A percentile compares a stretch with the other conserved stretches of the same genome.
Evolutionary conservation across 2,888 invertebrate genomes (phyloP).

Genomic region (Tiliacea citrago): DNA sequence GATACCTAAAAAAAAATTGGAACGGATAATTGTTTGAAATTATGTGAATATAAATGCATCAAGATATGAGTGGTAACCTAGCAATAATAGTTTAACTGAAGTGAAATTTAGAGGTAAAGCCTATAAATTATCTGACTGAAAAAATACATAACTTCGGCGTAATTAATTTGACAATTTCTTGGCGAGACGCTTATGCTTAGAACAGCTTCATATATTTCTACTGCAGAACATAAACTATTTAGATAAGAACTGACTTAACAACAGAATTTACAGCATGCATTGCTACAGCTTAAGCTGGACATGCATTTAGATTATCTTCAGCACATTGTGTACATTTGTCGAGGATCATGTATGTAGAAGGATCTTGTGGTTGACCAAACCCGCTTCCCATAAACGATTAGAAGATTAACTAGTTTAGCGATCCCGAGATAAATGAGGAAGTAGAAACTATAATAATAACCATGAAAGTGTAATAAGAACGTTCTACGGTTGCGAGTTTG

Average conservation of each 20-base stretch:
- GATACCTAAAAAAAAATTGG: too few species aligned
- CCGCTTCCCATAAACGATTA: background rate
- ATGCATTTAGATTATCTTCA: constrained; percentile 16
- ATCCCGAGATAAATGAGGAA: background rate
- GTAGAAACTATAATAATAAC: background rate
- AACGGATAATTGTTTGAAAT: too few species aligned
- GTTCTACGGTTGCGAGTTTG: too few species aligned
- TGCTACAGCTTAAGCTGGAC: constrained; percentile 7
- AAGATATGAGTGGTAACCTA: too few species aligned
- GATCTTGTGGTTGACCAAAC: background rate
- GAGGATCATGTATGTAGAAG: background rate
- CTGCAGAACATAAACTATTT: constrained; percentile 4
- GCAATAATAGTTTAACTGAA: too few species aligned
- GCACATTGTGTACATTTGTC: background rate
- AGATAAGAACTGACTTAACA: constrained; percentile 29
- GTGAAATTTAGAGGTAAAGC: too few species aligned
- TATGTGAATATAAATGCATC: too few species aligned
- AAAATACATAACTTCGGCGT: too few species aligned
- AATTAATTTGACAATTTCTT: background rate
- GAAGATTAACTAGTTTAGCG: constrained; percentile 17
- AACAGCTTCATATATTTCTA: background rate
- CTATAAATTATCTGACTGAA: too few species aligned
- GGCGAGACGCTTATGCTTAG: background rate
- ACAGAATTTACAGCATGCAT: constrained; percentile 9
- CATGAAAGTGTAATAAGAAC: background rate